Percentiles rank a stretch among this genome's conserved stretches.
Evolutionary conservation across 2,113 vertebrate genomes (phyloP).

Genomic region (Microtus montanus): DNA sequence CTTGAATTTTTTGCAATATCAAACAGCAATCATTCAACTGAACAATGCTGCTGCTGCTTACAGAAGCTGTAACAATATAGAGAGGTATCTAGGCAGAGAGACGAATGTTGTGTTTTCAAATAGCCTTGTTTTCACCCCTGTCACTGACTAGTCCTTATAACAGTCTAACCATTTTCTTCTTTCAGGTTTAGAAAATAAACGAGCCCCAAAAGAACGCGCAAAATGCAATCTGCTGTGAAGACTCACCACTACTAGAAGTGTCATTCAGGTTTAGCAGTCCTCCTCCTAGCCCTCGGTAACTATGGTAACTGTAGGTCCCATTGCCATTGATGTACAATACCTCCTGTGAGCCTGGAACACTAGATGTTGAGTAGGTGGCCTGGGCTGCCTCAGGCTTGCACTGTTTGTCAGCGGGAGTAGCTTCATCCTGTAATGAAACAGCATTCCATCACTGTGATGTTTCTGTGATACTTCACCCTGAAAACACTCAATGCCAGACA

Average conservation of each 20-base stretch:
- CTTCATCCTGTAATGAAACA: constrained; percentile 86
- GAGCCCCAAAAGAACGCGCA: not conserved
- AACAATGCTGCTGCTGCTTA: not conserved
- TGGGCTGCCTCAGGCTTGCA: constrained; percentile 88
- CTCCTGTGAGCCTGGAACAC: constrained; percentile 89
- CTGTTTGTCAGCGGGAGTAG: constrained; percentile 86
- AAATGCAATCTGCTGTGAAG: constrained; percentile 47
- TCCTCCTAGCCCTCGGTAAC: constrained; percentile 90
- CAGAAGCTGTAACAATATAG: not conserved
- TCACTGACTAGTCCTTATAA: not conserved
- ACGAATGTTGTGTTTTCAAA: not conserved
- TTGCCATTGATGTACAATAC: constrained; percentile 92
- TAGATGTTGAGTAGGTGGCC: constrained; percentile 87
- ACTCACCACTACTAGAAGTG: constrained; percentile 89
- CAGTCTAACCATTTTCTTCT: not conserved
- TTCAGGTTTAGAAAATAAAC: not conserved
- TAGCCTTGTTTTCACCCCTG: not conserved
- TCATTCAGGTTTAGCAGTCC: constrained; percentile 90
- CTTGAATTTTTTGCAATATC: not conserved
- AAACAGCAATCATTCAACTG: not conserved
- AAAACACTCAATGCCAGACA: not conserved
- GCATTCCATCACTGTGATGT: constrained; percentile 33
- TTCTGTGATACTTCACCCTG: not conserved
- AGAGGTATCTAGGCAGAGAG: not conserved
- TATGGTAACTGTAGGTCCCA: constrained; percentile 92